Percentiles rank a stretch among this genome's conserved stretches.
Conservation (phyloP, 1,140 invertebrate genomes). For the Ostrea denselamellosa region DNA sequence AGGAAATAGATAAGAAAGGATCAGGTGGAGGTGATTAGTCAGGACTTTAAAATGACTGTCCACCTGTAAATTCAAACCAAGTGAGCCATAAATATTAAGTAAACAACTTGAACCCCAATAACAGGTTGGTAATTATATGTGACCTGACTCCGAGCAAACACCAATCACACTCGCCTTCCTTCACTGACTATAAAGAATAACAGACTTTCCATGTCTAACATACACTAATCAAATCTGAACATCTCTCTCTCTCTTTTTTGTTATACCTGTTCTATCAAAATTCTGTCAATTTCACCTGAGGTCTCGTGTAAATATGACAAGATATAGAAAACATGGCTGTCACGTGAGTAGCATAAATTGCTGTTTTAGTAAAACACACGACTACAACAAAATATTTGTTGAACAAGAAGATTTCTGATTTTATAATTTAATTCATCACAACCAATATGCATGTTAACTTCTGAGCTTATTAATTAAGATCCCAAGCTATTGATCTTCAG, state of each 20-base stretch:
- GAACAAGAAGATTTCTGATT: too few relatives aligned
- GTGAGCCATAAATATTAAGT: slow-evolving; percentile 14
- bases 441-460: neutral
- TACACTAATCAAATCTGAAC: neutral
- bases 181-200: neutral
- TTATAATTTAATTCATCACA: too few relatives aligned
- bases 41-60: slow-evolving; percentile 29
- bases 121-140: neutral
- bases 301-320: neutral
- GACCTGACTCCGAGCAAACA: neutral
- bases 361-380: neutral
- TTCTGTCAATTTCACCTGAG: neutral
- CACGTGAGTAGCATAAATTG: neutral
- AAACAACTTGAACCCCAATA: slow-evolving; percentile 32
- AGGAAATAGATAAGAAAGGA: slow-evolving; percentile 6
- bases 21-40: slow-evolving; percentile 1
- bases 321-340: neutral
- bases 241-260: too few relatives aligned
- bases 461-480: neutral
- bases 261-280: slow-evolving; percentile 1
- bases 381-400: neutral
- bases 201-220: neutral
- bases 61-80: neutral
- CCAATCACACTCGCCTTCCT: neutral
- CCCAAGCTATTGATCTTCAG: neutral